phyloP scores from a whole-genome alignment of 35 echinoderm and acorn worm genomes.

The Anneissia japonica region DNA sequence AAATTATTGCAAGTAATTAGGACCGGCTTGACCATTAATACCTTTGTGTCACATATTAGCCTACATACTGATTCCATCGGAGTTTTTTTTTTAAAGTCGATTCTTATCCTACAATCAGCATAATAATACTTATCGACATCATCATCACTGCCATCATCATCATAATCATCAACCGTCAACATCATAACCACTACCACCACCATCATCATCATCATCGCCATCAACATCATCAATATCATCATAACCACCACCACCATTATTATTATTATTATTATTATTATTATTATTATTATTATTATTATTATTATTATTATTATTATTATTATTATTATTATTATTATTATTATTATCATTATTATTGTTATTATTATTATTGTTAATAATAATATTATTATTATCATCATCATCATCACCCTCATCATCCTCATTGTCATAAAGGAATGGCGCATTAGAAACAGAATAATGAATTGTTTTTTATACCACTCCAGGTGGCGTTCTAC shows the following conservation, averaged over 20 bases:
- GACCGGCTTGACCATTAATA: no score
- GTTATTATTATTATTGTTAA: background rate
- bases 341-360: constrained; percentile 3
- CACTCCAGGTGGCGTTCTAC: no score
- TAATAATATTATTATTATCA: background rate
- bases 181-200: background rate
- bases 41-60: no score
- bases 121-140: background rate
- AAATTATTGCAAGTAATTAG: no score
- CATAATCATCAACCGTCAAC: background rate
- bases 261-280: constrained; percentile 3
- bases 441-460: no score
- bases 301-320: constrained; percentile 3
- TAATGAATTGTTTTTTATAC: no score
- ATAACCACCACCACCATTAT: background rate
- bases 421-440: background rate
- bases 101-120: no score
- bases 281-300: constrained; percentile 3
- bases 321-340: constrained; percentile 3
- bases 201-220: constrained; percentile 2
- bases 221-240: background rate
- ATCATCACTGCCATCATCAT: constrained; percentile 3
- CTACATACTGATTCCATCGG: no score
- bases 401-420: background rate
- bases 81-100: no score